Conservation (phyloP, 2,888 invertebrate species). For the Aelia acuminata region DNA sequence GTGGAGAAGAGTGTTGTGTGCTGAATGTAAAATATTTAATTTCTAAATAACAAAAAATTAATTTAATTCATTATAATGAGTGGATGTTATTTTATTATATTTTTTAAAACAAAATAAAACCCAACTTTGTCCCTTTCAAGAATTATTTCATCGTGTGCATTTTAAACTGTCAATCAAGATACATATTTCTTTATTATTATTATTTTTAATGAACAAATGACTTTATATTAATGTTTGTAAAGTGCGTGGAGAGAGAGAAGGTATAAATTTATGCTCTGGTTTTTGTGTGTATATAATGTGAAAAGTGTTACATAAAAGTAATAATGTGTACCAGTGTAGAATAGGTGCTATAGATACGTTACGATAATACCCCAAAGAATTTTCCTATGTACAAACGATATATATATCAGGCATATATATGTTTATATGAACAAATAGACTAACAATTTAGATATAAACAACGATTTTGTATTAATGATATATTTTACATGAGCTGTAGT, state of each 20-base stretch:
- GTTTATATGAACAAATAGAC: constrained; percentile 56
- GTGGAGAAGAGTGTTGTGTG: background rate
- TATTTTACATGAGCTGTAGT: constrained; percentile 59
- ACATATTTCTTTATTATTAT: constrained; percentile 1
- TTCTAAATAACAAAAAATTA: constrained; percentile 30
- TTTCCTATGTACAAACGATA: constrained; percentile 56
- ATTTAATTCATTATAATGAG: constrained; percentile 39
- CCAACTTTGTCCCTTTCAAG: background rate
- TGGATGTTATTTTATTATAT: constrained; percentile 17
- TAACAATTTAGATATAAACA: constrained; percentile 58
- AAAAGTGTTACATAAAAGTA: constrained; percentile 55
- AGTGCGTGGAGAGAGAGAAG: background rate
- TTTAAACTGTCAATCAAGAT: background rate
- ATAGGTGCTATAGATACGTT: constrained; percentile 57
- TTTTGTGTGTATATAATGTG: constrained; percentile 57
- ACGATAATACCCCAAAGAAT: constrained; percentile 60
- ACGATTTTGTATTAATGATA: constrained; percentile 60
- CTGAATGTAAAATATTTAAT: constrained; percentile 45
- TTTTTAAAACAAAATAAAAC: constrained; percentile 15
- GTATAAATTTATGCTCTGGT: constrained; percentile 51
- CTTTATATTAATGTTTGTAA: constrained; percentile 30
- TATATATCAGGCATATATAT: constrained; percentile 54
- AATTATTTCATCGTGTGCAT: constrained; percentile 14
- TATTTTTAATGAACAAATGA: constrained; percentile 39
- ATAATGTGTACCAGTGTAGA: constrained; percentile 46